Evolutionary conservation across 2,888 invertebrate genomes (phyloP).

Genomic region (Darwinula stevensoni): DNA sequence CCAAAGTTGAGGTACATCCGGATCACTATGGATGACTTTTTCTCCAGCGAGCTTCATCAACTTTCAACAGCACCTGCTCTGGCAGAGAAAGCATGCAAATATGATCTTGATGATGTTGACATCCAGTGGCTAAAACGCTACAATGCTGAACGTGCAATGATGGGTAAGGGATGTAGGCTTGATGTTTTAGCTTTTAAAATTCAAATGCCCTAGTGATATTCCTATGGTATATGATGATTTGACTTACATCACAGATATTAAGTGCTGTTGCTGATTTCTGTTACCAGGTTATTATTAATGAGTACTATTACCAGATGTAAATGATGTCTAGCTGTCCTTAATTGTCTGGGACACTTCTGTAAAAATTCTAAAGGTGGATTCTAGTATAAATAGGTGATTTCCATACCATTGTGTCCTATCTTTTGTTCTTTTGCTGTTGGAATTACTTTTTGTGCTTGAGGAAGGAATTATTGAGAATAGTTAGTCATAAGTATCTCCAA

Average conservation of each 20-base stretch:
- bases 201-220: not conserved
- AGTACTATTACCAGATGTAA: too few species aligned
- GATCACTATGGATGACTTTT: slow-evolving; percentile 60
- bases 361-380: too few species aligned
- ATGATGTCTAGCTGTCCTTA: too few species aligned
- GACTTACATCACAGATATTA: not conserved
- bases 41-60: slow-evolving; percentile 49
- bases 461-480: too few species aligned
- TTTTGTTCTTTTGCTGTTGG: too few species aligned
- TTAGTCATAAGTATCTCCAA: too few species aligned
- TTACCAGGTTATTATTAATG: not conserved
- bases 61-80: slow-evolving; percentile 55
- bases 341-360: too few species aligned
- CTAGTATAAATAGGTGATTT: too few species aligned
- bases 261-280: slow-evolving; percentile 4
- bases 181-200: too few species aligned
- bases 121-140: slow-evolving; percentile 57
- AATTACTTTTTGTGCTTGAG: too few species aligned
- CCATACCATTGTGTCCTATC: too few species aligned
- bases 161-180: slow-evolving; percentile 17
- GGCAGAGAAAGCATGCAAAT: slow-evolving; percentile 74
- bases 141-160: slow-evolving; percentile 52
- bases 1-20: slow-evolving; percentile 42
- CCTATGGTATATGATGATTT: not conserved
- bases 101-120: slow-evolving; percentile 80